phyloP scores from a whole-genome alignment of 2,888 invertebrate species.

The Nymphalis c-album region DNA sequence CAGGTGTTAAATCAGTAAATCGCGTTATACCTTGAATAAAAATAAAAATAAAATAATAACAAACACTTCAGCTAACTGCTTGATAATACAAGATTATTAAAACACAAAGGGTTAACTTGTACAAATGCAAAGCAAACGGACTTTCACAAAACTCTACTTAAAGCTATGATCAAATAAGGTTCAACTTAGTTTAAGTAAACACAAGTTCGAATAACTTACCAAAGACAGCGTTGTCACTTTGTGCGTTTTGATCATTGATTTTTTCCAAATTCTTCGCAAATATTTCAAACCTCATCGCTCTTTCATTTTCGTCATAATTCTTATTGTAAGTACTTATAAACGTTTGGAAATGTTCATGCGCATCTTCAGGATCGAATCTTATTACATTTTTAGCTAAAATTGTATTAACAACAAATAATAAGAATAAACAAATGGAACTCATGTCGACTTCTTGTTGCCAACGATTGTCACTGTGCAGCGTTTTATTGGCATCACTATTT shows the following conservation, averaged over 20 bases:
- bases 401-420: neutral
- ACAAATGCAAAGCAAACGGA: too few relatives aligned
- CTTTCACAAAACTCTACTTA: too few relatives aligned
- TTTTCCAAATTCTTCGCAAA: slow-evolving; percentile 34
- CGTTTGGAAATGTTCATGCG: slow-evolving; percentile 29
- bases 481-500: neutral
- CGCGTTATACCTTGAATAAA: slow-evolving; percentile 25
- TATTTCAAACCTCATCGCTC: slow-evolving; percentile 82
- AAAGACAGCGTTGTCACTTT: slow-evolving; percentile 24
- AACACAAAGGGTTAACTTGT: too few relatives aligned
- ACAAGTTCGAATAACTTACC: slow-evolving; percentile 23
- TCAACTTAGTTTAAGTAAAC: too few relatives aligned
- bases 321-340: slow-evolving; percentile 33
- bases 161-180: too few relatives aligned
- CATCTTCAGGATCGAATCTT: slow-evolving; percentile 29
- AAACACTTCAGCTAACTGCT: too few relatives aligned
- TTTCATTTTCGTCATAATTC: slow-evolving; percentile 82
- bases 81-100: too few relatives aligned
- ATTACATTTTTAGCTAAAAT: slow-evolving; percentile 7
- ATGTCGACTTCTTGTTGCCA: neutral
- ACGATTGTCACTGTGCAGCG: too few relatives aligned
- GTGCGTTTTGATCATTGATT: slow-evolving; percentile 32
- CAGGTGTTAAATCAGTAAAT: slow-evolving; percentile 36
- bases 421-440: neutral
- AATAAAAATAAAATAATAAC: too few relatives aligned